Evolutionary conservation across 2,797 vertebrate genomes (phyloP), one percentile per base, ranked within the genome.

Genomic region (Amblyraja radiata): DNA sequence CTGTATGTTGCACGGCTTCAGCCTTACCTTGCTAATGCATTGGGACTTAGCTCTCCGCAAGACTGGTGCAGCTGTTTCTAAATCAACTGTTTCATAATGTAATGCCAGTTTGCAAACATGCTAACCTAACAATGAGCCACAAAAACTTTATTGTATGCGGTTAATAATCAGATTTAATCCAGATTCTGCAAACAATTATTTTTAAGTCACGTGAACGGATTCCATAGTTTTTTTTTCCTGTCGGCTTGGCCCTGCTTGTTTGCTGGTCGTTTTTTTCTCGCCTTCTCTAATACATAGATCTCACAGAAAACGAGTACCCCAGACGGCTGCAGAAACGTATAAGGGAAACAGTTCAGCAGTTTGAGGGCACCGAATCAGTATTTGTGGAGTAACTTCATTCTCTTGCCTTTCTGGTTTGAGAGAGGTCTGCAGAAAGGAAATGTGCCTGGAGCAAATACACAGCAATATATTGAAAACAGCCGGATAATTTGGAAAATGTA

Each of bases 141-240:
- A 92, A 71, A 92, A 92, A 92, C 90, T 92, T 92, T 92, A 92
- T 92, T 92, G 90, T 76, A 74, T 74, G 90, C 73, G 13, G 36
- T 39, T 92, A 76, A 92, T 92, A 92, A 92, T 71, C 71, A 92
- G 71, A 92, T 92, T 92, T 92, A 71, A 92, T 92, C 90, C 90
- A 92, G 90, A 92, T 92, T 92, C 90, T 92, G 90, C 90, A 28
- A 92, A 92, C 90, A 92, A 92, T 92, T 92, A 92, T 92, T 92
- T 88, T 92, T 92, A 74, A 92, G 90, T 92, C 90, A 92, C 71
- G 90, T 92, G 90, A 92, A 76, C 90, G 90, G 90, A 92, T 92
- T 92, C 90, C 90, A 92, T 76, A 92, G 90, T 14, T 92, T 91
- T 90, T 83, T 54, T 92, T 6, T 46, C 88, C 90, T 71, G 36